Base-by-base conservation (phyloP, 2,797 vertebrate genomes). In the Paratrypauchen microcephalus region DNA sequence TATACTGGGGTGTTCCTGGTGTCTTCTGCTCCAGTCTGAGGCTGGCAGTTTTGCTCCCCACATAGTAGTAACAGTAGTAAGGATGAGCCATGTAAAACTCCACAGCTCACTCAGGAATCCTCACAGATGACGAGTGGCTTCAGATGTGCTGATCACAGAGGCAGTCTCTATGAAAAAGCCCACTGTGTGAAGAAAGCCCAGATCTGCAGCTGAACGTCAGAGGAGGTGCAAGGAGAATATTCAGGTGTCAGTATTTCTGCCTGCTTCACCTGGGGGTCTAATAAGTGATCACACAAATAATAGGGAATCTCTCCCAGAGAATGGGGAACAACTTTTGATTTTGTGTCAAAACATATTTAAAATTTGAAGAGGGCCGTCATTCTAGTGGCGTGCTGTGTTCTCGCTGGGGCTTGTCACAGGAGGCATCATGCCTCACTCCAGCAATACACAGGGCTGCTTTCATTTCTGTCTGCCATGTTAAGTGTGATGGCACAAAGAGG, bases 291-390 rank as follows among this genome's bases (percentile, higher is more conserved):
- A 89, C 86, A 88, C 78, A 75, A 75, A 76, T 87, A 78, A 81
- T 23, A 65, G 77, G 84, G 87, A 76, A 84, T 88, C 80, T 87
- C 83, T 83, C 80, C 82, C 75, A 80, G 78, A 77, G 90, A 89
- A 91, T 89, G 89, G 86, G 73, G 84, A 89, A 86, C 75, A 85
- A 91, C 87, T 91, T 92, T 92, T 91, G 88, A 91, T 92, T 93
- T 87, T 69, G 75, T 92, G 91, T 92, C 91, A 92, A 92, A 93
- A 93, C 91, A 92, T 92, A 92, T 92, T 92, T 91, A 92, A 92
- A 92, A 91, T 91, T 91, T 92, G 85, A 92, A 91, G 83, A 91
- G 83, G 74, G 82, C 84, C 81, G 70, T 87, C 80, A 73, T 69
- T 89, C 83, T 89, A 83, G 84, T 71, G 87, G 88, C 69, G 78